These are phyloP conservation scores for Dreissena rostriformis DNA, from an alignment of 1,140 invertebrate species.

Conservation along the genomic window DNA sequence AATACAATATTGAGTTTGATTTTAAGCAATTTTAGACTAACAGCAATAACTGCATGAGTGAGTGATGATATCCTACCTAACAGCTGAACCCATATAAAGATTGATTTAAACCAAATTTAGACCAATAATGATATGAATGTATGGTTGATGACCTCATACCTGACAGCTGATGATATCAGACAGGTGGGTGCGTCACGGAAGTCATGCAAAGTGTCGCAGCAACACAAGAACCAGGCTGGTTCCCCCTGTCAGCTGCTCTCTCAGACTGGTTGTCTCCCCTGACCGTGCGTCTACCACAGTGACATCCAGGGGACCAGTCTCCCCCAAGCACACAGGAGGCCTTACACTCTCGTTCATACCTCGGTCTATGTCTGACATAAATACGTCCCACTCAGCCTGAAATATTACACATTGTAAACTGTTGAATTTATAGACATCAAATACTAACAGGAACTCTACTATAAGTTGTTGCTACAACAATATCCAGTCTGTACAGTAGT, in stretches of 20 bases:
- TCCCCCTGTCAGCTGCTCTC: conserved; percentile 41
- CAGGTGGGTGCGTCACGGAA: conserved; percentile 76
- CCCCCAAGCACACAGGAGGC: conserved; percentile 36
- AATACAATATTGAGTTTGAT: no score
- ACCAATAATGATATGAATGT: no score
- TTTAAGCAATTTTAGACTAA: no score
- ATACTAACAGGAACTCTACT: no score
- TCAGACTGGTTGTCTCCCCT: conserved; percentile 51
- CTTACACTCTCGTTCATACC: conserved; percentile 44
- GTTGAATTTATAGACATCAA: no score
- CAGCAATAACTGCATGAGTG: no score
- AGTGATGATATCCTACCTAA: no score
- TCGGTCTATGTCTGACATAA: conserved; percentile 67
- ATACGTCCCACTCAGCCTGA: conserved; percentile 70
- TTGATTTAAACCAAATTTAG: no score
- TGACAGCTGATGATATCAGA: conserved; percentile 49
- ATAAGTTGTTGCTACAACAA: no score
- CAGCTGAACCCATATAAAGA: no score
- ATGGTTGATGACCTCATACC: no score
- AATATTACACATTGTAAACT: background rate
- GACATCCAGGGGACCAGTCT: conserved; percentile 58
- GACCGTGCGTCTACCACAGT: conserved; percentile 63
- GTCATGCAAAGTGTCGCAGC: conserved; percentile 77
- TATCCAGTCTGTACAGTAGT: no score
- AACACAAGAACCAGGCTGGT: conserved; percentile 66